Evolutionary conservation across 2,113 vertebrate genomes (phyloP).

Genomic region (Syrmaticus mikado): DNA sequence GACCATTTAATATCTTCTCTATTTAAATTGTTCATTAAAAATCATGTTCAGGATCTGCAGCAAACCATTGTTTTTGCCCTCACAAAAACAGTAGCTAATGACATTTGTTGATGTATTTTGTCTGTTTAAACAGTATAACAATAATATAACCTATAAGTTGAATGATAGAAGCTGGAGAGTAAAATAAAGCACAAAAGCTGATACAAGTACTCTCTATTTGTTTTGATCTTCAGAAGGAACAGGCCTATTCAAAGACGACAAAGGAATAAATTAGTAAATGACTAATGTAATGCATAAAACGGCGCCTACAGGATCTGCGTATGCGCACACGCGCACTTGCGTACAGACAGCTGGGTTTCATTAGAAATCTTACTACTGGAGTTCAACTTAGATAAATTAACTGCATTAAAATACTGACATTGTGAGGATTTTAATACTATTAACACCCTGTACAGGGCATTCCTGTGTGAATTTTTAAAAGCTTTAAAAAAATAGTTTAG

Average conservation of each 20-base stretch:
- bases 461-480: constrained; percentile 64
- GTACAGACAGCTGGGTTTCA: constrained; percentile 28
- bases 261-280: constrained; percentile 71
- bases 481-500: constrained; percentile 63
- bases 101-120: constrained; percentile 25
- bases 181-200: constrained; percentile 59
- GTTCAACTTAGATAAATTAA: constrained; percentile 78
- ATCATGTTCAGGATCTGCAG: constrained; percentile 35
- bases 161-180: constrained; percentile 43
- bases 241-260: constrained; percentile 58
- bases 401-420: constrained; percentile 76
- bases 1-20: constrained; percentile 4
- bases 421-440: constrained; percentile 74
- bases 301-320: constrained; percentile 4
- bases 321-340: neutral
- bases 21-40: constrained; percentile 44
- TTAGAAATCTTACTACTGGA: constrained; percentile 60
- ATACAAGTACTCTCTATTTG: constrained; percentile 44
- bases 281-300: constrained; percentile 34
- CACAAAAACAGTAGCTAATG: constrained; percentile 43
- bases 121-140: constrained; percentile 39
- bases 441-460: constrained; percentile 55
- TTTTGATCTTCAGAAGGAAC: constrained; percentile 62
- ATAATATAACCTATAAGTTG: constrained; percentile 46
- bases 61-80: constrained; percentile 33